Base-by-base conservation (phyloP, 2,797 vertebrate genomes). In the Eupleurogrammus muticus region DNA sequence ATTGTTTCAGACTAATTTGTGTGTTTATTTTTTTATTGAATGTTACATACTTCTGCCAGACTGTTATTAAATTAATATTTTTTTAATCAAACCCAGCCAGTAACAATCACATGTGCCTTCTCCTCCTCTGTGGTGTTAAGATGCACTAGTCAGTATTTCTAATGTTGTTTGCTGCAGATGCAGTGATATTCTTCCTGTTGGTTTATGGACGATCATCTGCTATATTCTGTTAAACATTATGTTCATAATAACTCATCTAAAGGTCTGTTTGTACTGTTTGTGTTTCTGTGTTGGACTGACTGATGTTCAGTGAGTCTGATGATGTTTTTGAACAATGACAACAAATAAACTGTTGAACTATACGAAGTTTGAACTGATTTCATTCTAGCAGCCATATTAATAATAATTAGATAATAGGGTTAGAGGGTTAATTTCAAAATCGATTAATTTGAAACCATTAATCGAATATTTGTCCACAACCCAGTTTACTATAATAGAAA, bases 121-220 rank as follows among this genome's bases (percentile, higher is more conserved):
- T 80, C 51, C 54, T 66, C 51, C 16, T 75, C 59, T 65, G 54
- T 80, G 46, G 56, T 72, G 14, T 80, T 60, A 9, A 52, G 23
- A 70, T 16, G 40, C 75, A 75, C 48, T 57, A 10, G 66, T 74
- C 52, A 69, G 73, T 77, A 68, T 82, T 75, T 68, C 65, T 53
- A 1, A 13, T 34, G 6, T 61, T 12, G 10, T 13, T 47, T 65
- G 9, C 40, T 13, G 24, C 2, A 1, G 62, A 40, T 34, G 24
- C 35, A 1, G 35, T 38, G 36, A 38, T 32, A 5, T 20, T 2
- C 23, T 23, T 53, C 9, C 8, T 32, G 24, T 59, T 12, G 2
- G 0, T 42, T 23, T 14, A 19, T 36, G 34, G 55, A 34, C 1
- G 24, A 44, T 44, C 5, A 0, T 24, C 35, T 35, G 12, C 14